Evolutionary conservation across 2,797 vertebrate species (phyloP).

Genomic region (Microctenopoma lineatum): DNA sequence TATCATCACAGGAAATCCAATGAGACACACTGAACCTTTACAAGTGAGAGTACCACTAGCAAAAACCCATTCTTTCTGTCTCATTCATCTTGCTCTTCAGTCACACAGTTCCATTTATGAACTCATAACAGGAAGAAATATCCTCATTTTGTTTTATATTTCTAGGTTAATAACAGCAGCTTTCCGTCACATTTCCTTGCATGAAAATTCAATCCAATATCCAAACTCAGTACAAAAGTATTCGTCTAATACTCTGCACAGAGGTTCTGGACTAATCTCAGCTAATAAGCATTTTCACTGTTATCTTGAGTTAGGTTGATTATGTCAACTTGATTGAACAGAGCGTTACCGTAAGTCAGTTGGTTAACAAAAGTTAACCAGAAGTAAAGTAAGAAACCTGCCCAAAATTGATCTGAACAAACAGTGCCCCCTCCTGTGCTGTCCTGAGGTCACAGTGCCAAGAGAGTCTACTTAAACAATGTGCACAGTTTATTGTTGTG

Average conservation of each 20-base stretch:
- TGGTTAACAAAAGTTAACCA: slow-evolving; percentile 6
- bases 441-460: slow-evolving; percentile 39
- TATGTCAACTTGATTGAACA: slow-evolving; percentile 17
- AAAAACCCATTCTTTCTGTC: slow-evolving; percentile 3
- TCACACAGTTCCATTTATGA: slow-evolving; percentile 1
- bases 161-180: background rate
- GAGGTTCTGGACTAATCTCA: slow-evolving; percentile 14
- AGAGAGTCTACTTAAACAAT: slow-evolving; percentile 18
- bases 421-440: slow-evolving; percentile 27
- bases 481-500: slow-evolving; percentile 6
- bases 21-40: slow-evolving; percentile 19
- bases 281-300: slow-evolving; percentile 22
- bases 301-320: slow-evolving; percentile 15
- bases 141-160: background rate
- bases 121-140: background rate
- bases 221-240: slow-evolving; percentile 6
- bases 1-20: slow-evolving; percentile 32
- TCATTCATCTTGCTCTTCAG: background rate
- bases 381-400: slow-evolving; percentile 64
- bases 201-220: slow-evolving; percentile 32
- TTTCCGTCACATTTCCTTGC: slow-evolving; percentile 37
- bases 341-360: slow-evolving; percentile 4
- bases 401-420: slow-evolving; percentile 64
- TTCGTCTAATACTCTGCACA: slow-evolving; percentile 20
- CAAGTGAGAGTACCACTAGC: slow-evolving; percentile 1